Evolutionary conservation across 1,140 invertebrate genomes (phyloP).

Genomic region (Latrodectus geometricus): DNA sequence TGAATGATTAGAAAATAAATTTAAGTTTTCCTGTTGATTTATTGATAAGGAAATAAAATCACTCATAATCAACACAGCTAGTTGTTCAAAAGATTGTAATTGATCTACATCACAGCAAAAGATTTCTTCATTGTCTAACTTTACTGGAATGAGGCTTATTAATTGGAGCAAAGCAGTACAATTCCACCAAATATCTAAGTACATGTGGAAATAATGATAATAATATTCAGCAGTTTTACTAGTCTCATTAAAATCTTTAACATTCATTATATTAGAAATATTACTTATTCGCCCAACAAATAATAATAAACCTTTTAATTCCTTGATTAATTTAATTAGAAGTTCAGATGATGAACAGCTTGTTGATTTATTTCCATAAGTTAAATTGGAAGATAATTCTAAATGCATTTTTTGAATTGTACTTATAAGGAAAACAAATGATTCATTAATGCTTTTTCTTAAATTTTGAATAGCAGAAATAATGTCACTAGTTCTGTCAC

Average conservation of each 20-base stretch:
- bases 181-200: slow-evolving; percentile 39
- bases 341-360: too few species aligned
- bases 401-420: background rate
- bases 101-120: slow-evolving; percentile 19
- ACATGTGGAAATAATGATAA: slow-evolving; percentile 38
- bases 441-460: background rate
- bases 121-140: background rate
- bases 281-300: slow-evolving; percentile 22
- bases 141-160: background rate
- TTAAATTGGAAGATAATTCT: too few species aligned
- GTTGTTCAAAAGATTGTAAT: slow-evolving; percentile 18
- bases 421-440: background rate
- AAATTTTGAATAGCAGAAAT: background rate
- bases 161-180: background rate
- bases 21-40: background rate
- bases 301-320: slow-evolving; percentile 37
- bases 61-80: background rate
- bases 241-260: slow-evolving; percentile 12
- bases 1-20: background rate
- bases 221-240: slow-evolving; percentile 11
- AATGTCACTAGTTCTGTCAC: background rate
- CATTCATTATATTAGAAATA: background rate
- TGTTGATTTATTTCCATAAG: too few species aligned
- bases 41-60: slow-evolving; percentile 9
- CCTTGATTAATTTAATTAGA: slow-evolving; percentile 1